These are phyloP conservation scores for Orcinus orca DNA, from an alignment of 2,113 vertebrate genomes.

Conservation along the genomic window DNA sequence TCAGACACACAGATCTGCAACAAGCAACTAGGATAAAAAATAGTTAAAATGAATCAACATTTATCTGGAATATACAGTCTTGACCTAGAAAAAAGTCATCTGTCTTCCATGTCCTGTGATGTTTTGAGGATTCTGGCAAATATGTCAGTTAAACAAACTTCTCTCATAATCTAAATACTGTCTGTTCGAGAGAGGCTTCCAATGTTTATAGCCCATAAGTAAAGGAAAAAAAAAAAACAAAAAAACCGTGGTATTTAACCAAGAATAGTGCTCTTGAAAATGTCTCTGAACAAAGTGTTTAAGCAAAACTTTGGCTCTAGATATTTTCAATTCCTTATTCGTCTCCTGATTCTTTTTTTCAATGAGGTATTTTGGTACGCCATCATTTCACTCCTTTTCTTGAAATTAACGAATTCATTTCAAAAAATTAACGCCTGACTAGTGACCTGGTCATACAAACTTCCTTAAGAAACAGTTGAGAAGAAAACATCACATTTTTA, in stretches of 20 bases:
- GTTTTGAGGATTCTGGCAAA: conserved; percentile 80
- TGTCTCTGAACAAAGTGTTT: conserved; percentile 77
- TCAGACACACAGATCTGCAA: neutral
- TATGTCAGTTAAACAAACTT: conserved; percentile 77
- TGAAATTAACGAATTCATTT: conserved; percentile 43
- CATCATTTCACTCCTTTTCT: neutral
- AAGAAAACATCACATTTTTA: conserved; percentile 79
- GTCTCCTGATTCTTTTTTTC: conserved; percentile 59
- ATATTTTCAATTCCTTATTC: conserved; percentile 71
- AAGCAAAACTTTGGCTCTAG: conserved; percentile 78
- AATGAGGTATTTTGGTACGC: neutral
- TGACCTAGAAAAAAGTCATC: conserved; percentile 67
- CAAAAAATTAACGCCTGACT: conserved; percentile 1
- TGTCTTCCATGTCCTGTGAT: conserved; percentile 76
- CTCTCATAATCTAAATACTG: conserved; percentile 77
- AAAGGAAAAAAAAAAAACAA: conserved; percentile 52
- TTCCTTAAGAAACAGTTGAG: conserved; percentile 67
- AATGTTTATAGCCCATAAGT: conserved; percentile 80
- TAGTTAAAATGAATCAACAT: conserved; percentile 45
- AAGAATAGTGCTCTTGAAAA: conserved; percentile 80
- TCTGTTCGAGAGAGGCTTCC: conserved; percentile 80
- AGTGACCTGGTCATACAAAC: conserved; percentile 62
- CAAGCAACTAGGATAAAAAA: conserved; percentile 55
- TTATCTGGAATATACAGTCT: conserved; percentile 65
- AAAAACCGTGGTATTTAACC: conserved; percentile 61